Conservation (phyloP, 1,140 invertebrate species). For the Musca vetustissima region DNA sequence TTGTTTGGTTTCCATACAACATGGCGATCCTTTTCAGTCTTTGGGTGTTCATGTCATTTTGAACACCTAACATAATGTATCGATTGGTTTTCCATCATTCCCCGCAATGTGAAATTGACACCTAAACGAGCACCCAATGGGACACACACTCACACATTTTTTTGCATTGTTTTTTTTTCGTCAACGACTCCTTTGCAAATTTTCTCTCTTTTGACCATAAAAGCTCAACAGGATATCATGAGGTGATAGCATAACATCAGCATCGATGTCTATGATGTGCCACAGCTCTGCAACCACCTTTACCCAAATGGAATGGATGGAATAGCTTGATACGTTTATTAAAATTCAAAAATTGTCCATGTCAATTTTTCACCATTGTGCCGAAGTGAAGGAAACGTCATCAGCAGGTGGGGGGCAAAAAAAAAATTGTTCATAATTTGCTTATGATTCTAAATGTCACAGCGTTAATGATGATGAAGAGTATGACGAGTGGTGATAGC, state of each 20-base stretch:
- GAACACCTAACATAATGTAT: no score
- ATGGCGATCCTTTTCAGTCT: no score
- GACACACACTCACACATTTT: neutral
- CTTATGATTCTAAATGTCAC: constrained; percentile 19
- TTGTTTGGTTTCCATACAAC: no score
- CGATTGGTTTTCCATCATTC: no score
- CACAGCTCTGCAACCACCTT: no score
- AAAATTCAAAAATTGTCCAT: constrained; percentile 10
- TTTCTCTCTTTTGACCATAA: constrained; percentile 9
- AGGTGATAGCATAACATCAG: neutral
- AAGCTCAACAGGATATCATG: constrained; percentile 35
- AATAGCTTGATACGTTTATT: constrained; percentile 12
- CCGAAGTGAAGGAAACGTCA: neutral
- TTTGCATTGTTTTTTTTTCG: neutral
- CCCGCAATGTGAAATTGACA: constrained; percentile 1
- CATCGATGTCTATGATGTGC: no score
- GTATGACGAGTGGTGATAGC: no score
- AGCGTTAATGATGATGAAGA: neutral
- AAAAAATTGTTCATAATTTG: constrained; percentile 16
- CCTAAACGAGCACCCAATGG: neutral
- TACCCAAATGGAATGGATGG: neutral
- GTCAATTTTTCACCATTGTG: neutral
- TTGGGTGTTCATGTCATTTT: no score
- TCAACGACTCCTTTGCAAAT: neutral
- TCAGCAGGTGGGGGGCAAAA: neutral